Evolutionary conservation across 2,888 invertebrate genomes (phyloP).

Genomic region (Dryococelus australis): DNA sequence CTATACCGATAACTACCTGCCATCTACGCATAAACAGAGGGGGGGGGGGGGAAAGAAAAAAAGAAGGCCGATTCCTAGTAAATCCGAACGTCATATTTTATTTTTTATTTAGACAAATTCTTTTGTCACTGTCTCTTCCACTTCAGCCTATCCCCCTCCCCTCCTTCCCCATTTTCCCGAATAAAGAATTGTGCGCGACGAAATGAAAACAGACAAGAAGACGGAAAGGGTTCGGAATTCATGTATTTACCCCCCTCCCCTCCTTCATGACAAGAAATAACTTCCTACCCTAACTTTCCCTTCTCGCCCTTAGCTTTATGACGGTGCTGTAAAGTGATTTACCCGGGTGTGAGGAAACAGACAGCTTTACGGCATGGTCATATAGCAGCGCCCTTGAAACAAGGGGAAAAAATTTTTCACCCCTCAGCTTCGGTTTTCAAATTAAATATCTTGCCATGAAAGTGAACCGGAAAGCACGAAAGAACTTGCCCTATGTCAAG

Average conservation of each 20-base stretch:
- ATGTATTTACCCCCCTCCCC: neutral
- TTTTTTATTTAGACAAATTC: too few relatives aligned
- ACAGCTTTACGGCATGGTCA: neutral
- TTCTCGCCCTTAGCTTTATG: neutral
- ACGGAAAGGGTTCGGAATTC: neutral
- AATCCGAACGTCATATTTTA: too few relatives aligned
- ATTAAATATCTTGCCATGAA: neutral
- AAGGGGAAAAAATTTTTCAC: neutral
- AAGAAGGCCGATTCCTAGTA: too few relatives aligned
- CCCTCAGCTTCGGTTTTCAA: neutral
- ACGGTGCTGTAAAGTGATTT: constrained; percentile 1
- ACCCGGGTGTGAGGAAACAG: neutral
- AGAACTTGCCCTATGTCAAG: neutral
- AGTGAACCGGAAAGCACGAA: neutral
- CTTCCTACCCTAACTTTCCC: neutral
- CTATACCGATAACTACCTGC: too few relatives aligned
- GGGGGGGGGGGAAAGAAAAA: too few relatives aligned
- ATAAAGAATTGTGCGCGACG: neutral
- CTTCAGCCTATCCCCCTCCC: too few relatives aligned
- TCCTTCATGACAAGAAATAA: neutral
- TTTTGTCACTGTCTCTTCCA: too few relatives aligned
- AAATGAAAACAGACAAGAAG: neutral
- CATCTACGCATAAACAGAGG: too few relatives aligned
- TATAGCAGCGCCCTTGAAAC: neutral
- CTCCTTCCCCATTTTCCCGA: neutral